A percentile compares a stretch with the other conserved stretches of the same genome.
Conservation (phyloP, 2,113 vertebrate genomes). For the Catharus bicknelli region DNA sequence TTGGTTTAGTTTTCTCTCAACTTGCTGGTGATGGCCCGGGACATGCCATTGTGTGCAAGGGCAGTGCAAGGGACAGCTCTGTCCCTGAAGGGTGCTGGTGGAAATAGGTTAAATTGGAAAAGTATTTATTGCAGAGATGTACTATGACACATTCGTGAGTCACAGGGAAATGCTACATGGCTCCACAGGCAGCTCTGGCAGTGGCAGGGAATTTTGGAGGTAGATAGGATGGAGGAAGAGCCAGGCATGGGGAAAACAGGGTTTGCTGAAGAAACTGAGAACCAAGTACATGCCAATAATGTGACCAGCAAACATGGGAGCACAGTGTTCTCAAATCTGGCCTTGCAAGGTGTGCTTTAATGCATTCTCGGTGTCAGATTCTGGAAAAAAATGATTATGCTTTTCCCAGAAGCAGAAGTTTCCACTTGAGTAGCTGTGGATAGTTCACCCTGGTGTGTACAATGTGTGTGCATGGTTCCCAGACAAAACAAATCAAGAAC, state of each 20-base stretch:
- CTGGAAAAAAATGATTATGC: neutral
- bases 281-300: neutral
- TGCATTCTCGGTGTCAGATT: neutral
- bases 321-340: neutral
- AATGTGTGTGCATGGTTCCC: neutral
- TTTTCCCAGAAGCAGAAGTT: conserved; percentile 13
- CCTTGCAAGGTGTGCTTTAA: neutral
- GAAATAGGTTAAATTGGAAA: neutral
- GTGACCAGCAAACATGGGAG: neutral
- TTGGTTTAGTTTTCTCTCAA: neutral
- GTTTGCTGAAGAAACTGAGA: neutral
- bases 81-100: neutral
- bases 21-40: neutral
- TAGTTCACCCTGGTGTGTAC: neutral
- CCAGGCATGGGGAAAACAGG: neutral
- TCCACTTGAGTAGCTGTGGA: neutral
- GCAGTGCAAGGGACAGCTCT: neutral
- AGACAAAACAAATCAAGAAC: neutral
- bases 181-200: neutral
- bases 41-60: neutral
- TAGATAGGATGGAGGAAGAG: neutral
- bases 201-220: neutral
- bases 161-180: neutral
- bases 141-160: conserved; percentile 9
- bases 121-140: neutral